Conservation (phyloP, 92 coral and sea anemone species). For the Paragorgia papillata region DNA sequence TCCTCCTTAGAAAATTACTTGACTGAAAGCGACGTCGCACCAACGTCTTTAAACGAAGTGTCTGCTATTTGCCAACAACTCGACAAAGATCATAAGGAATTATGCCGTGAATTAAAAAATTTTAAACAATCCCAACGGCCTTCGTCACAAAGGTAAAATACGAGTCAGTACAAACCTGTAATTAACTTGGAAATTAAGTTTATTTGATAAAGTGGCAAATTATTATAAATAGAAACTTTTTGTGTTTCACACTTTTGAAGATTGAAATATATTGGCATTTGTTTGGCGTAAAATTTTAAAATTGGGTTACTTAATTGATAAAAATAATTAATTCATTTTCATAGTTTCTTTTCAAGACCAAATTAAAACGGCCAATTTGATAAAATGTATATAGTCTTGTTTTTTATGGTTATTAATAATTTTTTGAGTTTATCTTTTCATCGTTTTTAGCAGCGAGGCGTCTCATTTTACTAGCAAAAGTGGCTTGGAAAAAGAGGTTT, state of each 20-base stretch:
- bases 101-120: constrained; percentile 65
- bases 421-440: background rate
- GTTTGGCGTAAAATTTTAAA: no score
- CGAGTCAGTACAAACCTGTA: no score
- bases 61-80: constrained; percentile 77
- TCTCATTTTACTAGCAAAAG: constrained; percentile 17
- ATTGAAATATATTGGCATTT: no score
- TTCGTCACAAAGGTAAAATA: constrained; percentile 9
- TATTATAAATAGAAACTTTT: no score
- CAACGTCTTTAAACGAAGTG: constrained; percentile 72
- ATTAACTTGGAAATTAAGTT: background rate
- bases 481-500: constrained; percentile 28
- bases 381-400: no score
- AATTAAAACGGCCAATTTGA: no score
- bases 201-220: background rate
- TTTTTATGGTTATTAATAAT: background rate
- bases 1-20: constrained; percentile 76
- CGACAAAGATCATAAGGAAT: constrained; percentile 61
- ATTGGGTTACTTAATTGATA: no score
- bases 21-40: constrained; percentile 67
- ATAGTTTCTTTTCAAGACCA: no score
- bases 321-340: no score
- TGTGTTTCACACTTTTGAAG: no score
- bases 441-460: background rate
- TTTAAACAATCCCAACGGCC: constrained; percentile 22